Evolutionary conservation across 2,113 vertebrate species (phyloP).

Genomic region (Rhinoptilus africanus): DNA sequence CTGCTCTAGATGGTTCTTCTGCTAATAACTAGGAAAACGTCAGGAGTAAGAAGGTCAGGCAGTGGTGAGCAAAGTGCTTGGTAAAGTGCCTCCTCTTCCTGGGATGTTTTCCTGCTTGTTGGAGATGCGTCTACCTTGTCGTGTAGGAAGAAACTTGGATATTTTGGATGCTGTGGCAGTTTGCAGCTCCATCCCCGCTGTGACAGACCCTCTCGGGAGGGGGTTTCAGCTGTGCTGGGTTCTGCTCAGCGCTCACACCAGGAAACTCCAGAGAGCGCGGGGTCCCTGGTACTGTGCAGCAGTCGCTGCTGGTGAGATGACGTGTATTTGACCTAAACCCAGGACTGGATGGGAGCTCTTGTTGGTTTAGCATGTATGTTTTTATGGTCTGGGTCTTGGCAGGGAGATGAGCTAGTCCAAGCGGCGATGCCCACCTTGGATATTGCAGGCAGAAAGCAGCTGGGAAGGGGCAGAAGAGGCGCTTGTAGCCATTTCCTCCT

Average conservation of each 20-base stretch:
- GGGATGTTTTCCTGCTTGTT: not conserved
- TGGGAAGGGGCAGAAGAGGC: not conserved
- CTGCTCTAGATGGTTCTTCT: not conserved
- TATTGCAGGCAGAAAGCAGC: not conserved
- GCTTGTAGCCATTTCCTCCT: not conserved
- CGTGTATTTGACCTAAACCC: not conserved
- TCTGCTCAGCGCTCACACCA: not conserved
- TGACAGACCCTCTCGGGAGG: not conserved
- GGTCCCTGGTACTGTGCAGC: rapidly evolving
- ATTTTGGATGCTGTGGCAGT: not conserved
- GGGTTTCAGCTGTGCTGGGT: not conserved
- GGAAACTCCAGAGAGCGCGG: not conserved
- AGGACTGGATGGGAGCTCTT: not conserved
- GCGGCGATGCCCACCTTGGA: not conserved
- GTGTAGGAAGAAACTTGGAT: not conserved
- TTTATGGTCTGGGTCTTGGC: not conserved
- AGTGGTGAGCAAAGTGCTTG: not conserved
- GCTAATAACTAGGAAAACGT: not conserved
- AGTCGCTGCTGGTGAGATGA: not conserved
- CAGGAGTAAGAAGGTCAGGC: rapidly evolving
- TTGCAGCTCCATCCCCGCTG: not conserved
- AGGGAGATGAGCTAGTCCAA: rapidly evolving
- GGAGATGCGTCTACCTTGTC: not conserved
- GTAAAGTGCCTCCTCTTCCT: not conserved
- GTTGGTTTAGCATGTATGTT: not conserved